Percentiles rank a stretch among this genome's conserved stretches.
phyloP scores from a whole-genome alignment of 2,113 vertebrate genomes.

The Hypomesus transpacificus region DNA sequence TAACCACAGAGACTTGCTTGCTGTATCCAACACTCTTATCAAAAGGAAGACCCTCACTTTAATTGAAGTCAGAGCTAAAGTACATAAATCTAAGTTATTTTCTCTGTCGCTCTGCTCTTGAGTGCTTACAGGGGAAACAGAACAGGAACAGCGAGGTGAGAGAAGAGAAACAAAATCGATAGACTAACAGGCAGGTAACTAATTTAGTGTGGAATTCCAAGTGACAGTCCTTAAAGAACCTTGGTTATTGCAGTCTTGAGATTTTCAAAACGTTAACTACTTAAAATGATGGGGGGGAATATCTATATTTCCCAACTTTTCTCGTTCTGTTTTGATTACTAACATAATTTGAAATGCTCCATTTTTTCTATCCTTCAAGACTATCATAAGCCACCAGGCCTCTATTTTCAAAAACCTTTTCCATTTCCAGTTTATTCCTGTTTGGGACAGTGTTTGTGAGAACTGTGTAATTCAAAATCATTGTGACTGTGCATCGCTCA shows the following conservation, averaged over 20 bases:
- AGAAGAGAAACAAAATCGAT: slow-evolving; percentile 32
- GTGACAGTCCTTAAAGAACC: slow-evolving; percentile 11
- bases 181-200: slow-evolving; percentile 13
- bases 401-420: no score
- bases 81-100: no score
- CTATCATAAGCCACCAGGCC: slow-evolving; percentile 5
- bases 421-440: no score
- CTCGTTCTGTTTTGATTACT: neutral
- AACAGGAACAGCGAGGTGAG: neutral
- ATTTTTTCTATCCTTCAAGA: neutral
- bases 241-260: slow-evolving; percentile 1
- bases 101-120: no score
- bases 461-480: no score
- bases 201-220: slow-evolving; percentile 32
- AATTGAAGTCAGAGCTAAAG: no score
- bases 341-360: neutral
- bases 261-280: slow-evolving; percentile 19
- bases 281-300: neutral
- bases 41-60: no score
- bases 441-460: no score
- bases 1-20: no score
- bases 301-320: neutral
- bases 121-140: no score
- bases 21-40: no score
- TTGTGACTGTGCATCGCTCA: neutral